Base-by-base conservation (phyloP, 1,140 invertebrate species). In the Heliconius eleuchia region DNA sequence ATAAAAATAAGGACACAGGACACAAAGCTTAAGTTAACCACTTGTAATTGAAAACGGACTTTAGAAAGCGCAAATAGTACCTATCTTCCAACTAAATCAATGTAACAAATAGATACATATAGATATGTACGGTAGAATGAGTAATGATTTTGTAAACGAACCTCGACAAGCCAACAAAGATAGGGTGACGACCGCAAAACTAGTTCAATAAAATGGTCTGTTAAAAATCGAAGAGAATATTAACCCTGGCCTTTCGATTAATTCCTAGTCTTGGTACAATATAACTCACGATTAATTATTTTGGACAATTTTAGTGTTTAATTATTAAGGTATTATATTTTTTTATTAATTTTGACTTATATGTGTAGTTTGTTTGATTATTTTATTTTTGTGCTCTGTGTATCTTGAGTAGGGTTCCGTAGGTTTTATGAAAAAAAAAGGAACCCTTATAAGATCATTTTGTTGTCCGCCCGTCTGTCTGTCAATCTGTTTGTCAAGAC, bases 171-270 rank as follows among this genome's bases (percentile, higher is more conserved):
- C 39, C 37, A 37, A 34, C 39, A 42, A 13, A 7, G 74, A 60
- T 39, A 66, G 55, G 37, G 57, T 60, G 60, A 75, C 37, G 60
- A 75, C 74, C 74, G 37, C 23, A 75, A 27, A 75, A 66, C 19
- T 37, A 23, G 34, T 60, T 60, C 74, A 75, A 75, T 50, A 75
- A 75, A 42, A 75, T 75, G 8, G n/a, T 72, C 39, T 42, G 55
- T 66, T 23, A 23, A 75, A 75, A 39, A 16, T 27, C 27, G 18
- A 9, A 23, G 74, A 42, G 30, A 42, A 16, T 66, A 23, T 57
- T 66, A 66, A 66, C 57, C 34, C 55, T 57, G 50, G 71, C 60
- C 60, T 30, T 66, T 66, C 27, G 60, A 66, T 27, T 27, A 30
- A 66, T 3, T 30, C 11, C 60, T 57, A 23, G 55, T 66, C 60